Percentiles rank a stretch among this genome's conserved stretches.
These are phyloP conservation scores for Plecotus auritus DNA, from an alignment of 2,113 vertebrate species.

Conservation along the genomic window DNA sequence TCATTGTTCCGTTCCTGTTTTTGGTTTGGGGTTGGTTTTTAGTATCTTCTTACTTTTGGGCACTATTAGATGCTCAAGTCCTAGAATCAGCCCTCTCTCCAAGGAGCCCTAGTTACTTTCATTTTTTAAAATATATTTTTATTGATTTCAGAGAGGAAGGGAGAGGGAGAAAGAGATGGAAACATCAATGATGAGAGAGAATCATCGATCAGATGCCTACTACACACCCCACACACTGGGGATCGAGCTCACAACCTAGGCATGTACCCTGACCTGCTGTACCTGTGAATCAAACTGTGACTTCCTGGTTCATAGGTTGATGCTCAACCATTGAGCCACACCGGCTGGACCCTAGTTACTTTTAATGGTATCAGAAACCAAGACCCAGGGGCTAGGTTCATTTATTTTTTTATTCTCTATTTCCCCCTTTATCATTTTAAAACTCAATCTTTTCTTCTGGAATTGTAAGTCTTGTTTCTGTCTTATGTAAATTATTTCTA, in stretches of 20 bases:
- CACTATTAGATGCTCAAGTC: neutral
- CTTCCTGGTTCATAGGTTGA: too few relatives aligned
- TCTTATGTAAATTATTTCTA: neutral
- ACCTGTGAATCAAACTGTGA: too few relatives aligned
- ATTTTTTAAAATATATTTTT: neutral
- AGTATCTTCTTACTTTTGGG: neutral
- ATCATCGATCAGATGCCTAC: too few relatives aligned
- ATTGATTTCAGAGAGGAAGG: too few relatives aligned
- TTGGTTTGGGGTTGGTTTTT: neutral
- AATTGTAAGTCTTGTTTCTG: neutral
- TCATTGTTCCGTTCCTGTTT: neutral
- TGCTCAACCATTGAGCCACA: too few relatives aligned
- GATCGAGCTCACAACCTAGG: too few relatives aligned
- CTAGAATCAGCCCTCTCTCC: neutral
- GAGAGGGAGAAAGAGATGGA: too few relatives aligned
- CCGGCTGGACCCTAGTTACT: neutral
- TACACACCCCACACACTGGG: too few relatives aligned
- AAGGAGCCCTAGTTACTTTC: neutral
- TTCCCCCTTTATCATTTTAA: neutral
- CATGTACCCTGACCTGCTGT: too few relatives aligned
- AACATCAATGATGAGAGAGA: too few relatives aligned
- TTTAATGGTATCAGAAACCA: neutral
- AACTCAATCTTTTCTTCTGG: neutral
- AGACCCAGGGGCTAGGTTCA: neutral
- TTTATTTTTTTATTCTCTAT: neutral